Percentiles rank a stretch among this genome's conserved stretches.
Conservation (phyloP, 2,797 vertebrate genomes). For the Epinephelus awoara region DNA sequence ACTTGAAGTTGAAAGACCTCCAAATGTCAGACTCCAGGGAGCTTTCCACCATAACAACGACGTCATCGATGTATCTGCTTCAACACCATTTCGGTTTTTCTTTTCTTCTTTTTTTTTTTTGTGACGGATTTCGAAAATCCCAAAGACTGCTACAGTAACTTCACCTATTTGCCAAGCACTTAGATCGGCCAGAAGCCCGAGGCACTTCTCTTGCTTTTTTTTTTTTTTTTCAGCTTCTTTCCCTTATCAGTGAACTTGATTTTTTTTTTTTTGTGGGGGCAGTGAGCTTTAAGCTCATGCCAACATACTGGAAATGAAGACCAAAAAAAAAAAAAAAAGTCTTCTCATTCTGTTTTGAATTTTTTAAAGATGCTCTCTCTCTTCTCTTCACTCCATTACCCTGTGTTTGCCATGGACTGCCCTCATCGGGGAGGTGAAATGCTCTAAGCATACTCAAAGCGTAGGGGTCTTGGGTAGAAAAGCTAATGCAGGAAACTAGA, state of each 20-base stretch:
- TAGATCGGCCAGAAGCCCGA: slow-evolving; percentile 87
- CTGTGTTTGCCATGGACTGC: slow-evolving; percentile 82
- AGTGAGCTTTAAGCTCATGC: slow-evolving; percentile 82
- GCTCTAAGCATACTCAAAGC: slow-evolving; percentile 79
- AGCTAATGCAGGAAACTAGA: slow-evolving; percentile 66
- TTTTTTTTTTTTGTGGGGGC: slow-evolving; percentile 63
- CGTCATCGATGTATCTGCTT: slow-evolving; percentile 82
- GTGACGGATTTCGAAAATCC: slow-evolving; percentile 88
- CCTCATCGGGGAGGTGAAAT: slow-evolving; percentile 85
- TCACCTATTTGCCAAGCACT: slow-evolving; percentile 90
- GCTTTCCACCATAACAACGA: slow-evolving; percentile 79
- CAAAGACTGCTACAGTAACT: slow-evolving; percentile 86
- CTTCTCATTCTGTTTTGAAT: slow-evolving; percentile 75
- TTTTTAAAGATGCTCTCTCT: slow-evolving; percentile 70
- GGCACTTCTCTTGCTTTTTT: slow-evolving; percentile 75
- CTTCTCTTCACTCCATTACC: slow-evolving; percentile 74
- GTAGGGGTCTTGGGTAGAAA: slow-evolving; percentile 60
- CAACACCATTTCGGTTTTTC: slow-evolving; percentile 71
- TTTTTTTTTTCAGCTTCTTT: slow-evolving; percentile 36
- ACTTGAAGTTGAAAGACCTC: slow-evolving; percentile 91
- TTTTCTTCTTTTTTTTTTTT: slow-evolving; percentile 73
- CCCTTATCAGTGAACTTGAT: slow-evolving; percentile 71
- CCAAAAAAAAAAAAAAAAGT: slow-evolving; percentile 66
- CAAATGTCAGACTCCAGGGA: slow-evolving; percentile 89
- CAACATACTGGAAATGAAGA: slow-evolving; percentile 80